Conservation (phyloP, 2,113 vertebrate genomes). For the Saguinus imperator region DNA sequence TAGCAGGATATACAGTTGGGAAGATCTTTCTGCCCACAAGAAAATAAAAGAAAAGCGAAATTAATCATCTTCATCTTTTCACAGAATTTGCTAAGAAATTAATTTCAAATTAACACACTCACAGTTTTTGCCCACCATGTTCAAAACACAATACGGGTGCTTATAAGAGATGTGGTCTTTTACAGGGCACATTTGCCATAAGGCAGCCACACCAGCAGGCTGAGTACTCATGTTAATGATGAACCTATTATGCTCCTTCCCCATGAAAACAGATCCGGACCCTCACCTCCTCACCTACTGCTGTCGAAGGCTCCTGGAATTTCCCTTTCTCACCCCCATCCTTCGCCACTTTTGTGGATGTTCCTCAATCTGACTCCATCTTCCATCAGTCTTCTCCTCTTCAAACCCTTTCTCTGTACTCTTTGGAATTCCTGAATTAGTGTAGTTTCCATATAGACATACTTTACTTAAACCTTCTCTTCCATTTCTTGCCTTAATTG, state of each 20-base stretch:
- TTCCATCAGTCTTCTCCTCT: neutral
- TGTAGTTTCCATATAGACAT: neutral
- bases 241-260: neutral
- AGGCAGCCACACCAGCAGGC: neutral
- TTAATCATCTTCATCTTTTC: neutral
- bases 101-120: neutral
- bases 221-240: neutral
- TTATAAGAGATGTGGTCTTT: neutral
- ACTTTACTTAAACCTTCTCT: neutral
- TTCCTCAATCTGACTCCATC: neutral
- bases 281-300: neutral
- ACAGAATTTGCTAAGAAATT: neutral
- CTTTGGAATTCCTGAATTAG: neutral
- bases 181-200: neutral
- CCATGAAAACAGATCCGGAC: neutral
- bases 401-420: neutral
- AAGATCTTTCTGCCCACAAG: neutral
- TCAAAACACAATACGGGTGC: neutral
- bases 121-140: neutral
- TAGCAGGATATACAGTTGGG: too few species aligned
- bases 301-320: neutral
- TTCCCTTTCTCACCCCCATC: neutral
- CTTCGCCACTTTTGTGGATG: neutral
- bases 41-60: neutral
- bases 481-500: neutral